phyloP scores from a whole-genome alignment of 2,888 invertebrate species.

The Epinotia demarniana region DNA sequence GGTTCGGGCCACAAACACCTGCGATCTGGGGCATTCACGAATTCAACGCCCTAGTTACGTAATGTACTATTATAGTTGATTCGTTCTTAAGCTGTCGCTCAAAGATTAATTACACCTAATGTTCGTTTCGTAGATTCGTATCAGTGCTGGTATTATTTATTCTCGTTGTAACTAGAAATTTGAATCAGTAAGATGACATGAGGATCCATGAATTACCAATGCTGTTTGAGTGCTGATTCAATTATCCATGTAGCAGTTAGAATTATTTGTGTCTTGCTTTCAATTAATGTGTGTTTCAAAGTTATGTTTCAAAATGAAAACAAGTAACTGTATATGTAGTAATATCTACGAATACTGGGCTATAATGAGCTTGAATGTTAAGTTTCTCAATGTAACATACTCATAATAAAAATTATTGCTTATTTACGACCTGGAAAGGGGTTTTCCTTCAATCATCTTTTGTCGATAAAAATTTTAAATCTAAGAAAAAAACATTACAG shows the following conservation, averaged over 20 bases:
- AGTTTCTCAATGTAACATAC: too few relatives aligned
- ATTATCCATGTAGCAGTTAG: background rate
- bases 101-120: background rate
- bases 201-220: background rate
- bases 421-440: too few relatives aligned
- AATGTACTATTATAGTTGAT: too few relatives aligned
- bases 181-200: constrained; percentile 14
- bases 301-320: background rate
- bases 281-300: background rate
- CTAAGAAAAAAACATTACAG: background rate
- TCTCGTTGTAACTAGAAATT: background rate
- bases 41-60: too few relatives aligned
- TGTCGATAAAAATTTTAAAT: too few relatives aligned
- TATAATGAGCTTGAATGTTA: too few relatives aligned
- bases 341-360: too few relatives aligned
- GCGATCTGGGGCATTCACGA: too few relatives aligned
- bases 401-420: too few relatives aligned
- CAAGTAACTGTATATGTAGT: too few relatives aligned
- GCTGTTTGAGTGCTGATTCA: background rate
- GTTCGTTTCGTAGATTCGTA: background rate
- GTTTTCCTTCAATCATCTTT: too few relatives aligned
- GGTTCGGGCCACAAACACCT: too few relatives aligned
- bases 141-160: constrained; percentile 15
- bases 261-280: constrained; percentile 20
- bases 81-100: constrained; percentile 1